Evolutionary conservation across 1,140 invertebrate genomes (phyloP).

Genomic region (Bathynomus jamesi): DNA sequence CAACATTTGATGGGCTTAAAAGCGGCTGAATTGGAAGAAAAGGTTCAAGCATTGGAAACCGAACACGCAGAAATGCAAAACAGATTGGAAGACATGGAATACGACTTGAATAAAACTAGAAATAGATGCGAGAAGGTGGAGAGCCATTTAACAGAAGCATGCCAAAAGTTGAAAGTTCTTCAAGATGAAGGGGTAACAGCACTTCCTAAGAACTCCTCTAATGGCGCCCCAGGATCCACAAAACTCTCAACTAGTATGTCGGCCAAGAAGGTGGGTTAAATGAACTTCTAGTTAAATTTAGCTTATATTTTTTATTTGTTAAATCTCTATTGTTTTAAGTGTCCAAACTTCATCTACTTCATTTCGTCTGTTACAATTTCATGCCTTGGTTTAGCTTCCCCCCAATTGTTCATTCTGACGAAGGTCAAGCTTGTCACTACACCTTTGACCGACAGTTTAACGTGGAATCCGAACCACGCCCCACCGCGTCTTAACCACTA

Average conservation of each 20-base stretch:
- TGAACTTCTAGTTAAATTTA: too few relatives aligned
- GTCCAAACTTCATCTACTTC: too few relatives aligned
- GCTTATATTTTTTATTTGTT: too few relatives aligned
- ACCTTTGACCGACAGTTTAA: too few relatives aligned
- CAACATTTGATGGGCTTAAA: slow-evolving; percentile 81
- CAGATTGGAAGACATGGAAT: slow-evolving; percentile 91
- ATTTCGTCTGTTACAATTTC: too few relatives aligned
- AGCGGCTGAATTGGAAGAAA: slow-evolving; percentile 84
- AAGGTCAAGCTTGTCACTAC: too few relatives aligned
- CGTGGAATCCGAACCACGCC: too few relatives aligned
- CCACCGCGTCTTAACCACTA: too few relatives aligned
- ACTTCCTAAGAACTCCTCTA: not conserved
- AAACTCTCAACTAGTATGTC: not conserved
- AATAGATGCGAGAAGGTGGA: slow-evolving; percentile 74
- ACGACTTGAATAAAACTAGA: slow-evolving; percentile 81
- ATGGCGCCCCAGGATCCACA: not conserved
- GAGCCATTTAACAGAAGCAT: slow-evolving; percentile 37
- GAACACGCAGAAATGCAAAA: slow-evolving; percentile 90
- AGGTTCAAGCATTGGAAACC: slow-evolving; percentile 81
- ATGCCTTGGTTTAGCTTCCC: too few relatives aligned
- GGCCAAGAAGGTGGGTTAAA: not conserved
- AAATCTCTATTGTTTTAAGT: too few relatives aligned
- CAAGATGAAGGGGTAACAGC: not conserved
- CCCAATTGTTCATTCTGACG: too few relatives aligned
- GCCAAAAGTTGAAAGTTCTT: slow-evolving; percentile 31